Evolutionary conservation across 1,140 invertebrate genomes (phyloP), one percentile per base, ranked within the genome.

Genomic region (Propsilocerus akamusi): DNA sequence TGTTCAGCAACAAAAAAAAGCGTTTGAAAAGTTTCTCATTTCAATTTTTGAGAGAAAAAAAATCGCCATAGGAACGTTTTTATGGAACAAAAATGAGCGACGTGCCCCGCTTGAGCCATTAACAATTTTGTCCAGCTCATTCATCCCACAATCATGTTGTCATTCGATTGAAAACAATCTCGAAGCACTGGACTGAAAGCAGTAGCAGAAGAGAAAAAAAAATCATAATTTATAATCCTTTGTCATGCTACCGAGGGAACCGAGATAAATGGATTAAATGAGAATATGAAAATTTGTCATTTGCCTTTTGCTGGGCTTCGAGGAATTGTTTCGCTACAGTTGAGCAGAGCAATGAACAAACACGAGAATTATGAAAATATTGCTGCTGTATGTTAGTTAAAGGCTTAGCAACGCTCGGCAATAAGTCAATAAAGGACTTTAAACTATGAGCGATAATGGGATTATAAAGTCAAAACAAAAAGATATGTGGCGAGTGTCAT

Each of bases 351-450:
- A 30, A 30, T 8, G 28, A 30, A 10, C 28, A 30, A 7, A 3
- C 14, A 30, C 10, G 10, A 30, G 11, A 30, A 12, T 30, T 30
- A 2, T 30, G 28, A 30, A 30, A 12, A 12, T 30, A 30, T 12
- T 12, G 28, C n/a, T n/a, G n/a, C n/a, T n/a, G n/a, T n/a, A n/a
- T n/a, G n/a, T n/a, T n/a, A n/a, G n/a, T n/a, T n/a, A n/a, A n/a
- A n/a, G n/a, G n/a, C n/a, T n/a, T n/a, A n/a, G n/a, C n/a, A n/a
- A n/a, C n/a, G n/a, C n/a, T n/a, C 22, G 34, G 34, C 34, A 41
- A 41, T 41, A 41, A 41, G 34, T 41, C 34, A 41, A 41, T 41
- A 41, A 41, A 41, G n/a, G n/a, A n/a, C n/a, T n/a, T n/a, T n/a
- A n/a, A 17, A 41, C 34, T 20, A 41, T 20, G 14, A 41, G 17